These are phyloP conservation scores for Sicus ferrugineus DNA, from an alignment of 2,888 invertebrate species.

Conservation along the genomic window DNA sequence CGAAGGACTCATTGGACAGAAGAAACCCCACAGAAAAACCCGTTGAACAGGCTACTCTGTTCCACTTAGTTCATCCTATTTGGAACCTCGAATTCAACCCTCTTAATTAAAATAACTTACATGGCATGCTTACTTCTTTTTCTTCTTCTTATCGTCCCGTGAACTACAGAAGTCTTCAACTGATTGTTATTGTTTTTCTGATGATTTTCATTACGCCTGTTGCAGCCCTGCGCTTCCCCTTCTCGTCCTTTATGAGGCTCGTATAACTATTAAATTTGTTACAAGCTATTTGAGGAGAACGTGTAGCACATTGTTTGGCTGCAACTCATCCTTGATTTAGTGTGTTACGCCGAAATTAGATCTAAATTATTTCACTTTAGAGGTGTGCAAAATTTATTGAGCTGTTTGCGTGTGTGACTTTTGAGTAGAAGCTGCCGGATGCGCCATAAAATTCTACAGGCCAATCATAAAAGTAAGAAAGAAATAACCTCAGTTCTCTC, in stretches of 20 bases:
- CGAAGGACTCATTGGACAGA: too few relatives aligned
- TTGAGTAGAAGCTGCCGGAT: neutral
- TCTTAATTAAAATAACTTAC: too few relatives aligned
- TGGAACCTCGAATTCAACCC: too few relatives aligned
- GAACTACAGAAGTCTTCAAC: too few relatives aligned
- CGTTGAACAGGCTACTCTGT: too few relatives aligned
- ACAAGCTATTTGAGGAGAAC: constrained; percentile 1
- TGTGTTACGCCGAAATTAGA: constrained; percentile 46
- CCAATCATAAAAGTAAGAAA: constrained; percentile 7
- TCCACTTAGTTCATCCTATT: too few relatives aligned
- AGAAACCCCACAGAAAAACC: too few relatives aligned
- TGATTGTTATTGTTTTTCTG: constrained; percentile 24
- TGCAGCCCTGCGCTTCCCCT: neutral
- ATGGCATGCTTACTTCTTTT: too few relatives aligned
- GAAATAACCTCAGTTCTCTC: too few relatives aligned
- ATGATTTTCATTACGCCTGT: constrained; percentile 29
- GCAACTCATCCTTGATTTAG: constrained; percentile 41
- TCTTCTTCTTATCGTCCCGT: too few relatives aligned
- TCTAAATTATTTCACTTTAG: constrained; percentile 7
- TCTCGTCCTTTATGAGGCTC: constrained; percentile 41
- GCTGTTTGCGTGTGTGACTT: constrained; percentile 15
- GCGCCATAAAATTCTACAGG: neutral
- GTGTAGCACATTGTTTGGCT: constrained; percentile 21
- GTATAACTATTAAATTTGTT: constrained; percentile 44
- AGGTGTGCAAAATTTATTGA: constrained; percentile 31